These are phyloP conservation scores for Empidonax traillii DNA, from an alignment of 2,113 vertebrate species.

Conservation along the genomic window DNA sequence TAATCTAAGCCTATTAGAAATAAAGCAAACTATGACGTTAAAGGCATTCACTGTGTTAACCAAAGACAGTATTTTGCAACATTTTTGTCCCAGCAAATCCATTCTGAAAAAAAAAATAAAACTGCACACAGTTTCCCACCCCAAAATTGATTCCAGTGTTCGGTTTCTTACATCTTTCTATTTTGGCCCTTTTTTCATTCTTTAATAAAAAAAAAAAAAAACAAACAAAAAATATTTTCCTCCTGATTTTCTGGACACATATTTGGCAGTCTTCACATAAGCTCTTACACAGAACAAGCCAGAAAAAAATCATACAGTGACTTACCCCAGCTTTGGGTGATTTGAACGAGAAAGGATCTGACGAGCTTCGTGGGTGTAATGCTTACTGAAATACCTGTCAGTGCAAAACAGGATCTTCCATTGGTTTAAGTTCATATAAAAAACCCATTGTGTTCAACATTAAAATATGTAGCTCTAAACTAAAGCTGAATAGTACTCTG, in stretches of 20 bases:
- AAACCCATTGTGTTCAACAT: not conserved
- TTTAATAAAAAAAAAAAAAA: not conserved
- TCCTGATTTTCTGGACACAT: not conserved
- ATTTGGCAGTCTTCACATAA: not conserved
- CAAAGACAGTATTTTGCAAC: not conserved
- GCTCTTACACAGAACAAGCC: not conserved
- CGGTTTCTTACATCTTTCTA: not conserved
- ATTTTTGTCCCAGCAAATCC: not conserved
- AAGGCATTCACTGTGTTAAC: not conserved
- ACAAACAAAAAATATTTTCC: not conserved
- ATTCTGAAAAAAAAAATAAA: not conserved
- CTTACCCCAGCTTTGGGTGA: constrained; percentile 94
- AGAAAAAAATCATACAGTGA: not conserved
- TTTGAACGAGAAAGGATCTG: constrained; percentile 89
- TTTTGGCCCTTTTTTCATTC: not conserved
- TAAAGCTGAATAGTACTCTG: not conserved
- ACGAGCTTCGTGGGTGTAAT: constrained; percentile 85
- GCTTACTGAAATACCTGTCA: constrained; percentile 92
- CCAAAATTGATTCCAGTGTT: not conserved
- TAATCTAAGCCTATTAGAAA: not conserved
- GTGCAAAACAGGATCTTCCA: not conserved
- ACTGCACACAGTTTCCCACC: not conserved
- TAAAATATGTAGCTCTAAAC: not conserved
- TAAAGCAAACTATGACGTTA: not conserved
- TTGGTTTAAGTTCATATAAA: not conserved